Conservation (phyloP, 2,797 vertebrate species). For the Gobionotothen gibberifrons region DNA sequence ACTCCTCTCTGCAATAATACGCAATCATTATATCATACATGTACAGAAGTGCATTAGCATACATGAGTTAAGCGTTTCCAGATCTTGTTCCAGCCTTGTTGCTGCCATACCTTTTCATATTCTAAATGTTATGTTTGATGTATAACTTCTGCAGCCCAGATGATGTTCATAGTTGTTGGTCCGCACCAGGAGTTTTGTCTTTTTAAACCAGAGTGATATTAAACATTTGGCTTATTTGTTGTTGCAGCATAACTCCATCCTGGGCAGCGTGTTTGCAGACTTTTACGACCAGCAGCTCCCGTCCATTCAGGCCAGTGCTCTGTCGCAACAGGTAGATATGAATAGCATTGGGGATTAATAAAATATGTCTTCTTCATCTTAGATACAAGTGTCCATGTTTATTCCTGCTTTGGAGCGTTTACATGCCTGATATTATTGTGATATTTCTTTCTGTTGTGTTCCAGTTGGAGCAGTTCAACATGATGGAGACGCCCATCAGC, state of each 20-base stretch:
- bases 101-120: constrained; percentile 18
- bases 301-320: constrained; percentile 91
- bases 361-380: too few species aligned
- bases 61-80: background rate
- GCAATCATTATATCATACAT: background rate
- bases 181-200: background rate
- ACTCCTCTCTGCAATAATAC: background rate
- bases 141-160: constrained; percentile 8
- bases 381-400: background rate
- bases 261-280: constrained; percentile 93
- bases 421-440: background rate
- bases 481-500: constrained; percentile 91
- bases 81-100: constrained; percentile 27
- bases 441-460: constrained; percentile 21
- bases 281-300: constrained; percentile 96
- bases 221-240: constrained; percentile 53
- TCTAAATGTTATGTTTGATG: constrained; percentile 26
- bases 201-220: constrained; percentile 11
- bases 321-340: constrained; percentile 91
- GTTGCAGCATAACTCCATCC: constrained; percentile 91
- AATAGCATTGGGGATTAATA: too few species aligned
- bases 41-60: background rate
- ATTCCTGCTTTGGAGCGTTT: background rate
- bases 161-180: background rate
- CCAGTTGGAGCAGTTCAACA: constrained; percentile 96